Base-by-base conservation (phyloP, 2,113 vertebrate species). In the Erythrolamprus reginae region DNA sequence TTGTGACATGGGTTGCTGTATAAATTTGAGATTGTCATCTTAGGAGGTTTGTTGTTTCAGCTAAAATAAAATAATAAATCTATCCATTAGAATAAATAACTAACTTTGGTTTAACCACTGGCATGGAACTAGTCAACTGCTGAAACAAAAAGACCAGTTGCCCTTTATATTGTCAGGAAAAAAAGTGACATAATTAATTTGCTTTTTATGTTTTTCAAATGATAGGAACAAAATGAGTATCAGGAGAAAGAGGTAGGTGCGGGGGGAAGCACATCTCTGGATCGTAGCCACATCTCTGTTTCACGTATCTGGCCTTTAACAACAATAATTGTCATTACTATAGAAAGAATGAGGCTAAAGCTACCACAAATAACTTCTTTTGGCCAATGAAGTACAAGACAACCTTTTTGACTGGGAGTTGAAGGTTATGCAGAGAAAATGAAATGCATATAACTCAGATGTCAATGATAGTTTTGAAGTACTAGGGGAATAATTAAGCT, bases 401-500 rank as follows among this genome's bases (percentile, higher is more conserved):
- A 92, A 89, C 65, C 50, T 94, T 91, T 47, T 91, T 94, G 94
- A 58, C 89, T 89, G 89, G 82, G 87, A 96, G 88, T 1, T 95
- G 95, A 97, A 96, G 94, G 93, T 95, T 96, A 91, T 45, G 26
- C 15, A 0, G 33, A 13, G 15, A 42, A 91, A 77, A 91, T 48
- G 84, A 94, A 94, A 90, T 53, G 88, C 89, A 83, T 93, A 87
- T 89, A 96, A 94, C 86, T 97, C 94, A 93, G 93, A 95, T 90
- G 84, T 94, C 94, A 90, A 0, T 4, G 92, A 94, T 92, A 95
- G 88, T 90, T 96, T 87, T 89, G 26, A 83, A 95, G 77, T 94
- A 95, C 94, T 95, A n/a, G 86, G 94, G 93, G 93, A 96, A 96
- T 95, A 96, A 97, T 96, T 96, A 96, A 89, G 87, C 91, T 93